Evolutionary conservation across 2,113 vertebrate species (phyloP).

Genomic region (Rhinopithecus roxellana): DNA sequence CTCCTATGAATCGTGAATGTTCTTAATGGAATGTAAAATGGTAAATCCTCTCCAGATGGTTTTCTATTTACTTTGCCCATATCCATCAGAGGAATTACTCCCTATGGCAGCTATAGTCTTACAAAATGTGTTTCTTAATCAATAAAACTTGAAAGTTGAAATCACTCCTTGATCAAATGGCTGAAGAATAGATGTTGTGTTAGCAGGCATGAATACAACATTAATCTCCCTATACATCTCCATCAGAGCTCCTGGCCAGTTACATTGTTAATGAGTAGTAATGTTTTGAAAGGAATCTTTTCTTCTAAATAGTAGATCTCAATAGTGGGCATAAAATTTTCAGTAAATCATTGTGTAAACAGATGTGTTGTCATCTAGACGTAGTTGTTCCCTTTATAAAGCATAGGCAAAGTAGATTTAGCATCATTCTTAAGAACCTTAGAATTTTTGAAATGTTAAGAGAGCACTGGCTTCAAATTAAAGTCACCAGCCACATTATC

Average conservation of each 20-base stretch:
- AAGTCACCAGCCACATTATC: neutral
- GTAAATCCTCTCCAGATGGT: neutral
- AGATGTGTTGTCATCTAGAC: neutral
- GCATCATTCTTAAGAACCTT: neutral
- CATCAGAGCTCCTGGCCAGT: neutral
- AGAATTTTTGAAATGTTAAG: neutral
- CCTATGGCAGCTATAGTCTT: neutral
- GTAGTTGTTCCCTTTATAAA: neutral
- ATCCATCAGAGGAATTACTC: neutral
- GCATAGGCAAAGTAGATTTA: neutral
- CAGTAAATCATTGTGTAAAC: neutral
- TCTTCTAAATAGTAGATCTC: neutral
- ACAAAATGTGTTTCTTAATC: neutral
- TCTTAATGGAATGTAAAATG: neutral
- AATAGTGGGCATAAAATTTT: neutral
- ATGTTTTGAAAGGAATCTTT: neutral
- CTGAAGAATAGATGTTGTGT: neutral
- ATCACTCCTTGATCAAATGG: no score
- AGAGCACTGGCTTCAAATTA: neutral
- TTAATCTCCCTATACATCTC: neutral
- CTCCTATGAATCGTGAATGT: neutral
- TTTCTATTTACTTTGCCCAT: neutral
- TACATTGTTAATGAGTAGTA: neutral
- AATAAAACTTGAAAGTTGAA: neutral
- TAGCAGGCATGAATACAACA: neutral